Base-by-base conservation (phyloP, 2,113 vertebrate genomes). In the Machaerirhynchus nigripectus region DNA sequence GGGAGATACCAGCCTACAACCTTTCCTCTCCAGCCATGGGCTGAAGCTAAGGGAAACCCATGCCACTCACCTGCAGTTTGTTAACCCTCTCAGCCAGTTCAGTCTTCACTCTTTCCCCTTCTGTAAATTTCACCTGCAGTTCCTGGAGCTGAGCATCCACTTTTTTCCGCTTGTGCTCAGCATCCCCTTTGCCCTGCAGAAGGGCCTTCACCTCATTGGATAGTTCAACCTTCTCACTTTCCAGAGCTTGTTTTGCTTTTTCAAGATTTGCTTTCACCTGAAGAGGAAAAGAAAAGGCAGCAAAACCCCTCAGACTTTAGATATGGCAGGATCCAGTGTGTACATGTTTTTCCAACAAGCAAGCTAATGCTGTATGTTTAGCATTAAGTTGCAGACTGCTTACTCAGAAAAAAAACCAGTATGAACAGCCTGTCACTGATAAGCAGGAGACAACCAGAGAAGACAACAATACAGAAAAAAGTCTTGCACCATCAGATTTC, bases 211-310 rank as follows among this genome's bases (percentile, higher is more conserved):
- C 96, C 97, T 99, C 99, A 11, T 98, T 99, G 96, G 98, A 96
- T 64, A 99, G 98, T 94, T 99, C 99, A 44, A 98, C 99, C 47
- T 98, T 98, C 97, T 99, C 99, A 0, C 97, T 98, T 97, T 99
- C 99, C 97, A 99, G 97, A 27, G 98, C 98, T 97, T 99, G 99
- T 96, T 99, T 99, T 33, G 98, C 98, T 95, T 99, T 99, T 89
- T 99, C 99, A 86, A 99, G 98, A 30, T 99, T 99, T 61, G 98
- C 98, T 98, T 99, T 99, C 93, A 99, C 99, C 99, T 99, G 89
- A 60, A 42, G 47, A 63, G 24, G 6, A n/a, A 64, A 76, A 67
- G n/a, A 40, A 39, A 30, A 50, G 16, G 7, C 7, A 90, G 6
- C 9, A 79, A 70, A 91, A 50, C 10, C n/a, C 8, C 5, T 89